Evolutionary conservation across 2,797 vertebrate species (phyloP).

Genomic region (Heliangelus exortis): DNA sequence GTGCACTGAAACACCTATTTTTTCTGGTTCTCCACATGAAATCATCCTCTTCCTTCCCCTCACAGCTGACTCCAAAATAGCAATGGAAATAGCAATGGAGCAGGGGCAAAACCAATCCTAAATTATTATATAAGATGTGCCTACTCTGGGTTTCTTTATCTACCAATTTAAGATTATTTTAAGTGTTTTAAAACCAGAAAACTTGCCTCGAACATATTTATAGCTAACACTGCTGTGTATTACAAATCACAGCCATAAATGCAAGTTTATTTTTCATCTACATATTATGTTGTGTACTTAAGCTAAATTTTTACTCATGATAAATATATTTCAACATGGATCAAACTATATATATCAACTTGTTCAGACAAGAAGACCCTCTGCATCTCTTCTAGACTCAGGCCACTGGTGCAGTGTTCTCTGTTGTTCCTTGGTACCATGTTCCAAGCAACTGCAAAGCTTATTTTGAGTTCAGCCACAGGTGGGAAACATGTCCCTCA

Average conservation of each 20-base stretch:
- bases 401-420: not conserved
- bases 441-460: not conserved
- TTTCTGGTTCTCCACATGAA: not conserved
- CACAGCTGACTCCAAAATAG: not conserved
- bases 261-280: not conserved
- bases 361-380: not conserved
- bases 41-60: not conserved
- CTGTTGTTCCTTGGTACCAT: not conserved
- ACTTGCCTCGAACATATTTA: not conserved
- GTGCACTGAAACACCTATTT: not conserved
- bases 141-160: not conserved
- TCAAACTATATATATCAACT: not conserved
- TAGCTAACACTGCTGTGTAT: not conserved
- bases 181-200: not conserved
- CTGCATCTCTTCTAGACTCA: not conserved
- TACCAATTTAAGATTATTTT: not conserved
- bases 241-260: not conserved
- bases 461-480: not conserved
- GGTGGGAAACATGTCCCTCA: not conserved
- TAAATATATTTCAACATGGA: not conserved
- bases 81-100: not conserved
- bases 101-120: not conserved
- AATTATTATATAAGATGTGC: not conserved
- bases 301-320: not conserved
- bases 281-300: not conserved